phyloP scores from a whole-genome alignment of 2,888 invertebrate genomes.

The Latheticus oryzae region DNA sequence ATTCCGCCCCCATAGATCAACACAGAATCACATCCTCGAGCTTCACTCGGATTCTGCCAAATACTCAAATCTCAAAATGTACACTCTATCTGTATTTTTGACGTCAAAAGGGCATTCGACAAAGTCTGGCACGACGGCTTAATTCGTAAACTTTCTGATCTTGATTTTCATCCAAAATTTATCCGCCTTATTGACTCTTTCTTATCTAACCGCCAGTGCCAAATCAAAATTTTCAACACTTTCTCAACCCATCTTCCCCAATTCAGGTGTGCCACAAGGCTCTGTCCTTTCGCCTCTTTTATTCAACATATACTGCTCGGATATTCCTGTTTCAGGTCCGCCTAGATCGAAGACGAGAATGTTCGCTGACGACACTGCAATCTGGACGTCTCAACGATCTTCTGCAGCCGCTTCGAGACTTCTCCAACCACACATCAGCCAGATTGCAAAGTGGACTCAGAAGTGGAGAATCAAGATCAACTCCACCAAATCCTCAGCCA shows the following conservation, averaged over 20 bases:
- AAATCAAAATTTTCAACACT: slow-evolving; percentile 9
- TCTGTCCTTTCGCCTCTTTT: slow-evolving; percentile 24
- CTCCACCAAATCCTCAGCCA: slow-evolving; percentile 10
- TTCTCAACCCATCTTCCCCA: slow-evolving; percentile 3
- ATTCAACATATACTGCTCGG: slow-evolving; percentile 14
- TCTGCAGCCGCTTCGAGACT: neutral
- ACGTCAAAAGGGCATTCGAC: slow-evolving; percentile 39
- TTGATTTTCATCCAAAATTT: slow-evolving; percentile 1
- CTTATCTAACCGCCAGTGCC: slow-evolving; percentile 9
- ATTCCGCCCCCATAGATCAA: slow-evolving; percentile 11
- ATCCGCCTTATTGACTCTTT: slow-evolving; percentile 19
- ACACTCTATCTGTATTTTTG: slow-evolving; percentile 44
- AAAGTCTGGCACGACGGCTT: slow-evolving; percentile 47
- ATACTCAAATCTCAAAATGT: slow-evolving; percentile 11
- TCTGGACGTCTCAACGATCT: slow-evolving; percentile 13
- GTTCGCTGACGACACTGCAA: slow-evolving; percentile 32
- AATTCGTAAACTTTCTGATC: slow-evolving; percentile 41
- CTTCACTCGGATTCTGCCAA: slow-evolving; percentile 21
- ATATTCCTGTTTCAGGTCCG: slow-evolving; percentile 15
- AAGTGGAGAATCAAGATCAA: slow-evolving; percentile 22
- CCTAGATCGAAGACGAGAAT: neutral
- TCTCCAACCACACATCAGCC: neutral
- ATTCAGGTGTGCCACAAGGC: slow-evolving; percentile 25
- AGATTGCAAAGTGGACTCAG: slow-evolving; percentile 11
- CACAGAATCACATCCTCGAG: slow-evolving; percentile 13